Evolutionary conservation across 2,113 vertebrate genomes (phyloP).

Genomic region (Ptychochromis oligacanthus): DNA sequence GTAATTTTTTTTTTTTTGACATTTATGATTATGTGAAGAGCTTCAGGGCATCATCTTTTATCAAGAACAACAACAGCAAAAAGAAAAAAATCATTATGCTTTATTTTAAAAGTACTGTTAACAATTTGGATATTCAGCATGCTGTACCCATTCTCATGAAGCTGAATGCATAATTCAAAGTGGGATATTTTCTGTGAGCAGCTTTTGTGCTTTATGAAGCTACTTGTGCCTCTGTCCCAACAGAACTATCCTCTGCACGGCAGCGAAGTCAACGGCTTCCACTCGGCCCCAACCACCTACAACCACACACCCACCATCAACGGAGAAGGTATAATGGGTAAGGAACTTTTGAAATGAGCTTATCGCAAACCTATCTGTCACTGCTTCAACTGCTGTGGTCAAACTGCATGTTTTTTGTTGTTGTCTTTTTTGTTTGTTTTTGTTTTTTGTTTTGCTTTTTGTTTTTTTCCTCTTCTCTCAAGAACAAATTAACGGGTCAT

Average conservation of each 20-base stretch:
- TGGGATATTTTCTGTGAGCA: slow-evolving; percentile 1
- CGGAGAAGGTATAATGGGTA: slow-evolving; percentile 92
- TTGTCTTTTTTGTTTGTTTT: too few relatives aligned
- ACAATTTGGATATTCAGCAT: not conserved
- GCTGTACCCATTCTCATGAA: not conserved
- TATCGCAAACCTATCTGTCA: not conserved
- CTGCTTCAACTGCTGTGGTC: not conserved
- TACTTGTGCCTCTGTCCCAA: slow-evolving; percentile 66
- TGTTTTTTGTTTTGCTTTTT: too few relatives aligned
- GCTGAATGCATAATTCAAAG: not conserved
- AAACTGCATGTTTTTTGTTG: not conserved
- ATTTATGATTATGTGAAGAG: not conserved
- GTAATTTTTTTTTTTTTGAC: not conserved
- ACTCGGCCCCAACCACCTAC: slow-evolving; percentile 85
- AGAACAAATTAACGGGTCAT: slow-evolving; percentile 27
- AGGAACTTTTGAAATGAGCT: not conserved
- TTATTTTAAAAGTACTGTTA: not conserved
- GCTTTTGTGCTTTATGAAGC: slow-evolving; percentile 36
- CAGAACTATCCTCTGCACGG: slow-evolving; percentile 93
- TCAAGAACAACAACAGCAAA: not conserved
- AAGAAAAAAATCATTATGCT: not conserved
- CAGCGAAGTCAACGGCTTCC: slow-evolving; percentile 92
- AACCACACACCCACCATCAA: slow-evolving; percentile 91
- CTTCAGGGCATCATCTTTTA: too few relatives aligned
- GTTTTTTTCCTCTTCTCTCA: not conserved